Conservation (phyloP, 2,888 invertebrate species). For the Ferdinandea cuprea region DNA sequence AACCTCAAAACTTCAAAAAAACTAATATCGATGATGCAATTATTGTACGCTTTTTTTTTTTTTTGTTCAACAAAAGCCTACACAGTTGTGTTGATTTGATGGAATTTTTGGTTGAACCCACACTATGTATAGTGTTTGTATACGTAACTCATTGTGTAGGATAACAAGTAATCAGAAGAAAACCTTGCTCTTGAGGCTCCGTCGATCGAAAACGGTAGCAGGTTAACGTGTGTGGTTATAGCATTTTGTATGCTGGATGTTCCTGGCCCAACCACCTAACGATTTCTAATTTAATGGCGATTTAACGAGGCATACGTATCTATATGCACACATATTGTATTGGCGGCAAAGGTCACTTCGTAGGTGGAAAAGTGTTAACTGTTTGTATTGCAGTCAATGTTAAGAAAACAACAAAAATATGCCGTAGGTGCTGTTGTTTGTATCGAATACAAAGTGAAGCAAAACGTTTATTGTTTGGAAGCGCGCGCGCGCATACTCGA, state of each 20-base stretch:
- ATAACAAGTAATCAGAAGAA: conserved; percentile 69
- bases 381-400: conserved; percentile 58
- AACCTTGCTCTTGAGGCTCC: conserved; percentile 72
- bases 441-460: conserved; percentile 45
- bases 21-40: conserved; percentile 66
- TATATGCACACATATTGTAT: no score
- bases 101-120: conserved; percentile 71
- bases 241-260: conserved; percentile 33
- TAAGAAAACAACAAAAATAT: conserved; percentile 45
- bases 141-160: conserved; percentile 65
- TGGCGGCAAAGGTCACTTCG: conserved; percentile 65
- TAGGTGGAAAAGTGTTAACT: conserved; percentile 68
- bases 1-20: conserved; percentile 7
- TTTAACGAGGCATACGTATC: conserved; percentile 54
- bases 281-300: conserved; percentile 36
- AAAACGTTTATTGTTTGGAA: conserved; percentile 20
- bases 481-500: no score
- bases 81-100: conserved; percentile 47
- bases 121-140: conserved; percentile 8
- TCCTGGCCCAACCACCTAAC: conserved; percentile 48
- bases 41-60: conserved; percentile 31
- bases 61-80: conserved; percentile 60
- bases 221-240: conserved; percentile 30
- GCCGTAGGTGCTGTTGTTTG: conserved; percentile 42
- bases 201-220: conserved; percentile 47